A percentile compares a stretch with the other conserved stretches of the same genome.
Conservation (phyloP, 2,888 invertebrate species). For the Cylloceria caligata region DNA sequence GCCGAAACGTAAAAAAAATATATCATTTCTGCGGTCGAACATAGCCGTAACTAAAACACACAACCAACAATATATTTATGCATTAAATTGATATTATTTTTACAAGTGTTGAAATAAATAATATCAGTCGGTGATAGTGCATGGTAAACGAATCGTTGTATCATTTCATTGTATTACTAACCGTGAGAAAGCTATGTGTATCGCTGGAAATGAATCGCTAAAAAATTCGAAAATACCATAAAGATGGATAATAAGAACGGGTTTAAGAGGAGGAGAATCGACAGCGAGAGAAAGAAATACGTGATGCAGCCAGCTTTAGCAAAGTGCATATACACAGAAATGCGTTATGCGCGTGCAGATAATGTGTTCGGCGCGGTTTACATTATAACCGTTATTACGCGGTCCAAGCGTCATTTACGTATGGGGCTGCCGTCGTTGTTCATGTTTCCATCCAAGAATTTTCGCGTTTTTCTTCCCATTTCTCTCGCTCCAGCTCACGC, state of each 20-base stretch:
- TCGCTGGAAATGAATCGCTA: background rate
- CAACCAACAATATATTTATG: too few species aligned
- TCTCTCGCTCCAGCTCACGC: slow-evolving; percentile 48
- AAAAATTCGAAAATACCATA: slow-evolving; percentile 9
- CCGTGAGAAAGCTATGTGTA: slow-evolving; percentile 30
- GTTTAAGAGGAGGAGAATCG: background rate
- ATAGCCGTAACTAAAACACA: too few species aligned
- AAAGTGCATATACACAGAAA: slow-evolving; percentile 65
- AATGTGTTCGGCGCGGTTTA: slow-evolving; percentile 74
- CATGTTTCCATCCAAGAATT: slow-evolving; percentile 45
- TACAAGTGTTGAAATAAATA: background rate
- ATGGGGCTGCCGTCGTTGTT: slow-evolving; percentile 67
- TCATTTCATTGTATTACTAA: background rate
- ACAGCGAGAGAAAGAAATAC: slow-evolving; percentile 26
- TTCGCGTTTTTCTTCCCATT: slow-evolving; percentile 44
- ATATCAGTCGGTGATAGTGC: background rate
- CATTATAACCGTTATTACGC: slow-evolving; percentile 81
- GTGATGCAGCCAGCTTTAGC: slow-evolving; percentile 43
- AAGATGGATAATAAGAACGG: slow-evolving; percentile 12
- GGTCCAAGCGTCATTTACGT: slow-evolving; percentile 76
- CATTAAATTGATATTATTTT: background rate
- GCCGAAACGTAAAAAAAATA: too few species aligned
- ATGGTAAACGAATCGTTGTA: background rate
- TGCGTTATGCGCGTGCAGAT: slow-evolving; percentile 82
- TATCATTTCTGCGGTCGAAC: too few species aligned